Evolutionary conservation across 2,888 invertebrate species (phyloP).

Genomic region (Caenorhabditis zanzibari): DNA sequence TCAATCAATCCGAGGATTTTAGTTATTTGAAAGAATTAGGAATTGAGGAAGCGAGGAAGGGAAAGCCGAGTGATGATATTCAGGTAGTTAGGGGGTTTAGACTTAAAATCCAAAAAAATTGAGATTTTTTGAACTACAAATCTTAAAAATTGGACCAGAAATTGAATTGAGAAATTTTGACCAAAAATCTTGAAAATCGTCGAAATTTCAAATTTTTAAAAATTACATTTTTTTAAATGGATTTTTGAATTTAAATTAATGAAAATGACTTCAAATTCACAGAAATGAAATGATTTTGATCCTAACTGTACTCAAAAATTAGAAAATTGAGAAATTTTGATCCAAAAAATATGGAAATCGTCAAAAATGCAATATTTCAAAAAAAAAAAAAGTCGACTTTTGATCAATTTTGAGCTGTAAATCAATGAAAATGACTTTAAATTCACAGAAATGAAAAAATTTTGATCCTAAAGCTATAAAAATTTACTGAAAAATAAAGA

Average conservation of each 20-base stretch:
- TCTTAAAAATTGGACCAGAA: neutral
- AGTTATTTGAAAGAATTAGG: conserved; percentile 76
- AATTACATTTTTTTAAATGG: neutral
- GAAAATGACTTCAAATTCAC: too few species aligned
- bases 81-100: neutral
- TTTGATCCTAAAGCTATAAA: too few species aligned
- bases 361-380: too few species aligned
- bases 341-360: conserved; percentile 2
- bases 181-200: neutral
- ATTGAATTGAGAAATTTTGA: neutral
- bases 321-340: neutral
- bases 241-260: too few species aligned
- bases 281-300: neutral
- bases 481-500: too few species aligned
- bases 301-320: neutral
- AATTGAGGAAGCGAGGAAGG: conserved; percentile 57
- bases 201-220: neutral
- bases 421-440: too few species aligned
- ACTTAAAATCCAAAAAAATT: neutral
- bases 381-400: too few species aligned
- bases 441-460: too few species aligned
- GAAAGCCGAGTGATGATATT: conserved; percentile 59
- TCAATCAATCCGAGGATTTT: conserved; percentile 79
- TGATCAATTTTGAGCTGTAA: too few species aligned
- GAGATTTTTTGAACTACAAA: too few species aligned